Conservation (phyloP, 2,113 vertebrate species). For the Notarius quadriscutis region DNA sequence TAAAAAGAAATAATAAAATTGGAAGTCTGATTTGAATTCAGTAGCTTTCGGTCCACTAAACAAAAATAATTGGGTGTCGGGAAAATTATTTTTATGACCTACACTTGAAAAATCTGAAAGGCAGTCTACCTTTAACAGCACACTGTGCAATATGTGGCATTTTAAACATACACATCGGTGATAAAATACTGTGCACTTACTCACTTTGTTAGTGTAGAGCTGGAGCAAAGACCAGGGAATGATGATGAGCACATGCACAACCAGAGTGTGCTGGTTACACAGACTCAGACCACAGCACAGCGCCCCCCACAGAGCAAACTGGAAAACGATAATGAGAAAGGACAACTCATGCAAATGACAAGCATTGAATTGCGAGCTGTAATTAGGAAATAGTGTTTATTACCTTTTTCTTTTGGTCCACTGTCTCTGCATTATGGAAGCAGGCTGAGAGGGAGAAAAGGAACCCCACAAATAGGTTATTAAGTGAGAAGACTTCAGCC, state of each 20-base stretch:
- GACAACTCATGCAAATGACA: constrained; percentile 2
- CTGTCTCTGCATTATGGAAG: constrained; percentile 81
- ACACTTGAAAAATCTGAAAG: no score
- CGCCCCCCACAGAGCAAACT: constrained; percentile 85
- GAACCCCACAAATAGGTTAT: constrained; percentile 93
- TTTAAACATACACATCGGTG: neutral
- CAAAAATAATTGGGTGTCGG: no score
- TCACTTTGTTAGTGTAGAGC: constrained; percentile 77
- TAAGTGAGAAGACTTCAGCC: constrained; percentile 96
- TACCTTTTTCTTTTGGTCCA: constrained; percentile 87
- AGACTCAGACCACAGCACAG: constrained; percentile 92
- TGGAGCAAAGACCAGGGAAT: constrained; percentile 84
- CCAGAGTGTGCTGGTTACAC: constrained; percentile 94
- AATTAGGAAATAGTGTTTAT: constrained; percentile 44
- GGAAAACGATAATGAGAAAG: constrained; percentile 42
- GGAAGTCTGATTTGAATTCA: no score
- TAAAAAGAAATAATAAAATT: no score
- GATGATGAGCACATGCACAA: constrained; percentile 81
- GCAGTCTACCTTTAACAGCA: neutral
- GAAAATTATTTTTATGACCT: no score
- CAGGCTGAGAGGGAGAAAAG: constrained; percentile 82
- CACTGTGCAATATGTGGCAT: neutral
- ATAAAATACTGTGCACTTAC: constrained; percentile 9
- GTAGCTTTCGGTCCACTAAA: no score
- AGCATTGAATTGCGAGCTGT: neutral